phyloP scores from a whole-genome alignment of 2,888 invertebrate genomes.

The Corbicula japonica region DNA sequence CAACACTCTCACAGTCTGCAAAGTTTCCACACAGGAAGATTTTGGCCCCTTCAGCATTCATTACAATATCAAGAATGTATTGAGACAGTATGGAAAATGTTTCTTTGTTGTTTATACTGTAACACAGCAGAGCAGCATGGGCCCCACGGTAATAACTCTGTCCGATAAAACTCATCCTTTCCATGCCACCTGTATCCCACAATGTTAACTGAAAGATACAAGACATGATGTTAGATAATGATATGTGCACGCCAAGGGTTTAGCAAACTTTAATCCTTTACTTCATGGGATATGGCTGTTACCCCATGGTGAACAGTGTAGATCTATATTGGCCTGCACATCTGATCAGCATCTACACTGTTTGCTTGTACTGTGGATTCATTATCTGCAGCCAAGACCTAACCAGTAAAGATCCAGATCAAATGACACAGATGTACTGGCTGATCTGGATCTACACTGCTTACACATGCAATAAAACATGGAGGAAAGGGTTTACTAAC shows the following conservation, averaged over 20 bases:
- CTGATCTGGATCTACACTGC: too few relatives aligned
- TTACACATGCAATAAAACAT: too few relatives aligned
- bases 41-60: slow-evolving; percentile 94
- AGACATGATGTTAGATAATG: slow-evolving; percentile 37
- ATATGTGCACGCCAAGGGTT: not conserved
- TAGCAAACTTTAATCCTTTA: too few relatives aligned
- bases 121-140: slow-evolving; percentile 96
- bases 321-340: too few relatives aligned
- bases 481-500: too few relatives aligned
- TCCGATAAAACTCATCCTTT: slow-evolving; percentile 97
- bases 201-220: slow-evolving; percentile 92
- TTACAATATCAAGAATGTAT: slow-evolving; percentile 96
- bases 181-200: slow-evolving; percentile 99
- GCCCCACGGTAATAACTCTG: slow-evolving; percentile 98
- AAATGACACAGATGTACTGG: too few relatives aligned
- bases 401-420: too few relatives aligned
- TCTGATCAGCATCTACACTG: too few relatives aligned
- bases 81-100: slow-evolving; percentile 97
- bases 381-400: too few relatives aligned
- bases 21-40: slow-evolving; percentile 98
- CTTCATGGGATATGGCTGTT: too few relatives aligned
- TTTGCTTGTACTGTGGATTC: too few relatives aligned
- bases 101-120: slow-evolving; percentile 95
- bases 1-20: slow-evolving; percentile 92
- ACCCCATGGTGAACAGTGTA: too few relatives aligned